Base-by-base conservation (phyloP, 2,888 invertebrate species). In the Chrysomela aeneicollis region DNA sequence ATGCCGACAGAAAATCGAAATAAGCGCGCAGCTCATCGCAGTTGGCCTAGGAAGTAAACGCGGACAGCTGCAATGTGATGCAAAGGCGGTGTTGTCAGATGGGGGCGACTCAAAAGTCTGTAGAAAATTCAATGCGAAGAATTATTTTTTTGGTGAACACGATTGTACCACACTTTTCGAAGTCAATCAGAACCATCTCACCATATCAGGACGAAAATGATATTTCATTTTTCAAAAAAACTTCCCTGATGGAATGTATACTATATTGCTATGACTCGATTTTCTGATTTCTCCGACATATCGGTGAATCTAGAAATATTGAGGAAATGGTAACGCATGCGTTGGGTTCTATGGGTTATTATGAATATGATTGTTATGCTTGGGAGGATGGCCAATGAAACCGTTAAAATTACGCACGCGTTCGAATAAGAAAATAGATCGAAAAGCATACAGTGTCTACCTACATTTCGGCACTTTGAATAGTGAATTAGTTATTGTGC, bases 311-410 rank as follows among this genome's bases (percentile, higher is more conserved):
- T 60, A 54, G 47, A 60, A 64, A 52, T 59, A 18, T 32, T 37
- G 62, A 26, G 22, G 52, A 46, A 49, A 51, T 47, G 18, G 26
- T 37, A 57, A 58, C 66, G 70, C 70, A 55, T 66, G 70, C 70
- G 70, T 60, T 35, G 19, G 12, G 47, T 18, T 46, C 63, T 62
- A 61, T 65, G 63, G 63, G 68, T 68, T 26, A n/a, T n/a, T n/a
- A 26, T 5, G 26, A 26, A 26, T 68, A 64, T 68, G 70, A 61
- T 65, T 63, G 66, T 42, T 68, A 64, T 68, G 70, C 63, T 65
- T 59, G 66, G 65, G 62, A 64, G 67, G 64, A 67, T 61, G 64
- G 64, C 68, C 64, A 68, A 70, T 66, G 68, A 59, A 67, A 68
- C 67, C 70, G 70, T 64, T 65, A 70, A 70, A 68, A 67, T 58